Base-by-base conservation (phyloP, 2,113 vertebrate species). In the Macroglossus sobrinus region DNA sequence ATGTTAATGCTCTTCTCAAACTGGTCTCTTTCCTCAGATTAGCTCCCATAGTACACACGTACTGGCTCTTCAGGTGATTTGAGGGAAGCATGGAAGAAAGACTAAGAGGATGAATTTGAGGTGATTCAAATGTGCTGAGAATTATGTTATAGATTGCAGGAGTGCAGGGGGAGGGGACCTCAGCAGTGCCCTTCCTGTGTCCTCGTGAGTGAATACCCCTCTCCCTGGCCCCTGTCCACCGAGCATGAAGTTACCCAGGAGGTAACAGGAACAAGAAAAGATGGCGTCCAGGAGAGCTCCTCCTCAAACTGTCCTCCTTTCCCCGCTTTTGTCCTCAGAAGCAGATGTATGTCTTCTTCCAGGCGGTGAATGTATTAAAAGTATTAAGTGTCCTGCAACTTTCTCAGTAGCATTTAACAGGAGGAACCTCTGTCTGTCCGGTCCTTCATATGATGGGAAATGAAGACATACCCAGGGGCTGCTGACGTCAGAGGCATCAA, bases 391-490 rank as follows among this genome's bases (percentile, higher is more conserved):
- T 40, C 66, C 18, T 22, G 63, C 0, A 26, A 26, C 14, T 30
- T 66, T n/a, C 38, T 66, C 5, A 28, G 50, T 5, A 5, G 43
- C 45, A n/a, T 4, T 75, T 16, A 35, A 38, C 80, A 47, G 16
- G 0, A 19, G 10, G 53, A 45, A 33, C 24, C 38, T 19, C 24
- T 19, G 22, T 72, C 53, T 22, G 10, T n/a, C 33, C 5, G 13
- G 26, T 19, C 18, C 16, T 33, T 13, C 43, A 40, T 8, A 3
- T 0, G 0, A 57, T 0, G 2, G 30, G 38, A 24, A 26, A 26
- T 16, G 19, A 81, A 66, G 26, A 55, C 15, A 40, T 50, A 28
- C 35, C 9, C 63, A 14, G 35, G 26, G 21, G 21, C 9, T 30
- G 22, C 33, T 9, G 2, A 24, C 13, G n/a, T 14, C 35, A 26